These are phyloP conservation scores for Linyphia triangularis DNA, from an alignment of 2,888 invertebrate species.

Conservation along the genomic window DNA sequence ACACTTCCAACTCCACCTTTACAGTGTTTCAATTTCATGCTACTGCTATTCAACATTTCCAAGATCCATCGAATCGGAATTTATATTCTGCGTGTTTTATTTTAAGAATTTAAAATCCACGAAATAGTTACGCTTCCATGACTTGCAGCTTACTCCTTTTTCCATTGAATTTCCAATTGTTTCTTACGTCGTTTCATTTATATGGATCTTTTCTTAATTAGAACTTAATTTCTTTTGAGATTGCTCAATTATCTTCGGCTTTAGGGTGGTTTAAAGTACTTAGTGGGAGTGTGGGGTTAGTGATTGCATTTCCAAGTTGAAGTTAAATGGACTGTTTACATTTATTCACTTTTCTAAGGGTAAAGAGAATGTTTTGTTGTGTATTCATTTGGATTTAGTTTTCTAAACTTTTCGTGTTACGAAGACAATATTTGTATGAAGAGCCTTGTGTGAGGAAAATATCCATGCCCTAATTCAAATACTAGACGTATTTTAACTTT, in stretches of 20 bases:
- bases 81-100: not conserved
- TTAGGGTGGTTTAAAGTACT: slow-evolving; percentile 1
- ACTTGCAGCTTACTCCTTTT: not conserved
- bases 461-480: no score
- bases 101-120: slow-evolving; percentile 9
- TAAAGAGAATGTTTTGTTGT: not conserved
- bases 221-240: slow-evolving; percentile 13
- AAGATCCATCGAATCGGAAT: slow-evolving; percentile 17
- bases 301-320: slow-evolving; percentile 13
- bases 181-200: not conserved
- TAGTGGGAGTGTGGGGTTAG: not conserved
- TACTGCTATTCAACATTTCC: slow-evolving; percentile 16
- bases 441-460: no score
- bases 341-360: not conserved
- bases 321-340: slow-evolving; percentile 16
- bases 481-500: no score
- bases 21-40: slow-evolving; percentile 19
- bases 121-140: not conserved
- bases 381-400: no score
- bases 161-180: not conserved
- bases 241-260: slow-evolving; percentile 31
- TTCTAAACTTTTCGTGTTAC: no score
- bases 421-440: no score
- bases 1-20: slow-evolving; percentile 14
- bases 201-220: slow-evolving; percentile 30